phyloP scores from a whole-genome alignment of 2,797 vertebrate species.

The Amblyraja radiata region DNA sequence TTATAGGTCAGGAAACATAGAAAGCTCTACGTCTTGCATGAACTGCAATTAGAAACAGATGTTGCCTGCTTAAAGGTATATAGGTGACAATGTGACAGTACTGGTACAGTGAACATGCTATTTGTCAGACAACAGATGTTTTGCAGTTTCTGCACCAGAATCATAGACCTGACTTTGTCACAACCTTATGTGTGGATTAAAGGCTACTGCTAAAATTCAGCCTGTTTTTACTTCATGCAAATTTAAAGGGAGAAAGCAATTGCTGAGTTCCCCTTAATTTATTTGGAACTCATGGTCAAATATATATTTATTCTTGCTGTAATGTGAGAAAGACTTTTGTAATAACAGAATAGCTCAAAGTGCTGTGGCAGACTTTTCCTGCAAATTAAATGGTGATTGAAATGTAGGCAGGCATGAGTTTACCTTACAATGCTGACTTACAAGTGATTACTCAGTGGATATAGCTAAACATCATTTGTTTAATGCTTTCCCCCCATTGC shows the following conservation, averaged over 20 bases:
- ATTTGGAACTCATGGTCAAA: neutral
- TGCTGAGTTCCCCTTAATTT: neutral
- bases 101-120: constrained; percentile 33
- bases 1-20: constrained; percentile 32
- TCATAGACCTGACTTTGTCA: constrained; percentile 21
- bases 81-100: constrained; percentile 24
- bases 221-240: neutral
- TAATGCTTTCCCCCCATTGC: neutral
- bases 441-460: neutral
- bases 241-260: neutral
- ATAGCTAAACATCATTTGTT: neutral
- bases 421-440: neutral
- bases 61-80: constrained; percentile 19
- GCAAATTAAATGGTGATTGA: neutral
- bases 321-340: neutral
- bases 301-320: neutral
- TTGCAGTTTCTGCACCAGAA: neutral
- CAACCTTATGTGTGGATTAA: neutral
- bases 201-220: neutral
- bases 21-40: neutral
- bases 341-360: neutral
- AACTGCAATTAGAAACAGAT: constrained; percentile 33
- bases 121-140: constrained; percentile 23
- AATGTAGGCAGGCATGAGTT: neutral
- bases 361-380: neutral